Conservation (phyloP, 2,113 vertebrate genomes). For the Carettochelys insculpta region DNA sequence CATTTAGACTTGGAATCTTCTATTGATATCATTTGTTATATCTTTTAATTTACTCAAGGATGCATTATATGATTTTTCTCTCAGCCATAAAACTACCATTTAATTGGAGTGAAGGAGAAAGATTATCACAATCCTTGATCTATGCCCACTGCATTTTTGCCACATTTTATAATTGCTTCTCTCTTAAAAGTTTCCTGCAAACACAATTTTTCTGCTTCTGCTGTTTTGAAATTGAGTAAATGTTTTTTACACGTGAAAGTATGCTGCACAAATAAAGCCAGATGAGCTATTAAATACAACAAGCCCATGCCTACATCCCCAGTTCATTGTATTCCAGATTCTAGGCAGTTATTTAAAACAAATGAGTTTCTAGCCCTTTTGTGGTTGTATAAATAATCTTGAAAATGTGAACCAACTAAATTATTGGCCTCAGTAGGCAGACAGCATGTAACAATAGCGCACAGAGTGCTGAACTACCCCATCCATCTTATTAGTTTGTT, state of each 20-base stretch:
- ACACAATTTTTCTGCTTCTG: background rate
- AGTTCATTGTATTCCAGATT: background rate
- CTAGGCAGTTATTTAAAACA: background rate
- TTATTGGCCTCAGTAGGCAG: background rate
- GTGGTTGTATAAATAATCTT: background rate
- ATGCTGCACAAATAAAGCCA: background rate
- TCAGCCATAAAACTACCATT: background rate
- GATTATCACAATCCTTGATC: background rate
- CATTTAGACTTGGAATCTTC: background rate
- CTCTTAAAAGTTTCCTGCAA: background rate
- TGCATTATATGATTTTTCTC: background rate
- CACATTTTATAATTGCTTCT: background rate
- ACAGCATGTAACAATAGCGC: background rate
- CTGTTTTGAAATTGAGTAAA: background rate
- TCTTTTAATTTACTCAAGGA: background rate
- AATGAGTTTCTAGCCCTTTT: background rate
- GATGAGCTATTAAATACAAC: background rate
- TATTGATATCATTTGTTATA: background rate
- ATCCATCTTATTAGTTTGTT: background rate
- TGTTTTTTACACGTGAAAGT: background rate
- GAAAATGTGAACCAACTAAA: background rate
- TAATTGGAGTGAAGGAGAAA: background rate
- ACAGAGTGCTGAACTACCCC: background rate
- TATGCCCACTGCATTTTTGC: background rate
- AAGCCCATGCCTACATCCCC: background rate